Evolutionary conservation across 2,888 invertebrate species (phyloP), one percentile per base, ranked within the genome.

Genomic region (Myathropa florea): DNA sequence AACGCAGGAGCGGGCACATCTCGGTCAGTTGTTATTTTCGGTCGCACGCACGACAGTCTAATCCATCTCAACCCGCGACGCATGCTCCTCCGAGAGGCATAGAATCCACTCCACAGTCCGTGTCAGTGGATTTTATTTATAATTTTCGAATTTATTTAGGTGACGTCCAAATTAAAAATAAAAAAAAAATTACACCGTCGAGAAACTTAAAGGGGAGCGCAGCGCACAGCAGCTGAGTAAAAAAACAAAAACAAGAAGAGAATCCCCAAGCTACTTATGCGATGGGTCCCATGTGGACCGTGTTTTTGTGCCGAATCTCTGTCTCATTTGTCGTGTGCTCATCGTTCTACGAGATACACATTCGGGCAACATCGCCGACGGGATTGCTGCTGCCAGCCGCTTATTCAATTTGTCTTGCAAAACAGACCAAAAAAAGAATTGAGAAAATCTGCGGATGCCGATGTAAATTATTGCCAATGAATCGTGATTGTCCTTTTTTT

Each of bases 111-210:
- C 71, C 61, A 39, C 71, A 64, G 83, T 83, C 71, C 78, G 85
- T 82, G 82, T 72, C 85, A 82, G 85, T 85, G 78, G 46, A 82
- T 70, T 86, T 86, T 86, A 86, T 86, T 78, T 86, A 70, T 85
- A 86, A 65, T 81, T 81, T 76, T 73, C 72, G 73, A 86, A 83
- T 86, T 83, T 86, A 86, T 86, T 83, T 86, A 83, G 83, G 83
- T 83, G 86, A 86, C 86, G 86, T 86, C 86, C 79, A 86, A 86
- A 86, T 75, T 85, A 83, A 78, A 81, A 73, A 70, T 73, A 68
- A 75, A 75, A 75, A 78, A 83, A 75, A 68, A 30, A 73, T 78
- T 18, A 18, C 7, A n/a, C 46, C 18, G 18, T 18, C 46, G 46
- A 46, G 46, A 6, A 18, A 46, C 9, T 18, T 7, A 46, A 46